Base-by-base conservation (phyloP, 2,888 invertebrate species). In the Ophion costatus region DNA sequence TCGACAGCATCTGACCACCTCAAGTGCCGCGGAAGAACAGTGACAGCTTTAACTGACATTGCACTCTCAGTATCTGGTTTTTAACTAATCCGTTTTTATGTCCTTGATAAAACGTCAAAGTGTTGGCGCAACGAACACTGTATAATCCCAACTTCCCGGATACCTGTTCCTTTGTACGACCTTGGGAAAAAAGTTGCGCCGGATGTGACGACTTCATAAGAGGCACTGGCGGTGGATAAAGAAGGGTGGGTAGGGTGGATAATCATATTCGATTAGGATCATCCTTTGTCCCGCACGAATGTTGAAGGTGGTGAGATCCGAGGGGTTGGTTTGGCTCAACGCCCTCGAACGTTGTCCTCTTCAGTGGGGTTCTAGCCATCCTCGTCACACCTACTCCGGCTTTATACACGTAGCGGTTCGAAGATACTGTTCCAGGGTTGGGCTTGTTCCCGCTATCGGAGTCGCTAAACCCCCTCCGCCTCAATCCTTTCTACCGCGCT, bases 211-310 rank as follows among this genome's bases (percentile, higher is more conserved):
- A 56, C 59, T 66, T 45, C 76, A 42, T 51, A 29, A 24, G 63
- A 59, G 51, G 45, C 29, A 38, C 42, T 51, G 22, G 29, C 70
- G 80, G 38, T 57, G 84, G 57, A 71, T 70, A 67, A 71, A 57
- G 82, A 76, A 87, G 80, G 84, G 84, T 91, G 89, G 90, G 90
- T 89, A 88, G 90, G 87, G 84, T 86, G 89, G 91, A 91, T 92
- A 91, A 92, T 92, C 89, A 92, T 92, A 92, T 92, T 92, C 91
- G 92, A 92, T 92, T 92, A 92, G 90, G 90, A 90, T 92, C 89
- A 90, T 91, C 90, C 88, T 92, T 92, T 92, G 91, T 92, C 89
- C 89, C 87, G 81, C 77, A 87, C 82, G 88, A 87, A 86, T 85
- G 85, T 88, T 77, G 75, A 73, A 77, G 80, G 83, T 80, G 71